Base-by-base conservation (phyloP, 2,113 vertebrate species). In the rabbit (Oryctolagus cuniculus) region DNA sequence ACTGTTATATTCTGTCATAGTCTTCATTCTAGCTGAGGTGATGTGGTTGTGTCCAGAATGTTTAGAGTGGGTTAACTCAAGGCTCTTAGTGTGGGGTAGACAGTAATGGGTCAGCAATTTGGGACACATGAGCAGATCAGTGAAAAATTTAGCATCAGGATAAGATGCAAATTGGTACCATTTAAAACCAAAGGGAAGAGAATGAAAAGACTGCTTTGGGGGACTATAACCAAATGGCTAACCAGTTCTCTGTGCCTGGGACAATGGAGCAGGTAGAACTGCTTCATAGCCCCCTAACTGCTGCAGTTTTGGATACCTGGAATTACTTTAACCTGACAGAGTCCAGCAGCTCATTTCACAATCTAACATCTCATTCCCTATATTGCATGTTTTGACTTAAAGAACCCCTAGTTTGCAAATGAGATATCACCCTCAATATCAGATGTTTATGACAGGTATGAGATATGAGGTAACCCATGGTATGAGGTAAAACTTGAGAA, bases 401-500 rank as follows among this genome's bases (percentile, higher is more conserved):
- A 61, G 22, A 11, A 10, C 29, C 4, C 13, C 27, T 74, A 0
- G 7, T 2, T 12, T 87, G 16, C 29, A n/a, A 63, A n/a, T 73
- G 0, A 11, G 29, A 75, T 51, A 16, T 6, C 24, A 85, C 2
- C 8, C 49, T 63, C 53, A 49, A 5, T 27, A 27, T 44, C 85
- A 75, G 34, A 19, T 86, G 70, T 66, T 90, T n/a, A 63, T 87
- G 64, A 63, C 49, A 73, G 17, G 64, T 38, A 38, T 38, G 38
- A 38, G 38, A 5, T 38, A 38, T 38, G 5, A 38, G 38, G 38
- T 38, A 6, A 90, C 10, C 22, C 19, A 31, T 17, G 3, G 5
- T 24, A 21, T 51, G 34, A 95, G 74, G 38, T 89, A 63, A 87
- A 67, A 87, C 64, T 49, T 83, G 75, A 90, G 61, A 87, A 87